A percentile compares a stretch with the other conserved stretches of the same genome.
Conservation (phyloP, 2,888 invertebrate species). For the Itoplectis maculator region DNA sequence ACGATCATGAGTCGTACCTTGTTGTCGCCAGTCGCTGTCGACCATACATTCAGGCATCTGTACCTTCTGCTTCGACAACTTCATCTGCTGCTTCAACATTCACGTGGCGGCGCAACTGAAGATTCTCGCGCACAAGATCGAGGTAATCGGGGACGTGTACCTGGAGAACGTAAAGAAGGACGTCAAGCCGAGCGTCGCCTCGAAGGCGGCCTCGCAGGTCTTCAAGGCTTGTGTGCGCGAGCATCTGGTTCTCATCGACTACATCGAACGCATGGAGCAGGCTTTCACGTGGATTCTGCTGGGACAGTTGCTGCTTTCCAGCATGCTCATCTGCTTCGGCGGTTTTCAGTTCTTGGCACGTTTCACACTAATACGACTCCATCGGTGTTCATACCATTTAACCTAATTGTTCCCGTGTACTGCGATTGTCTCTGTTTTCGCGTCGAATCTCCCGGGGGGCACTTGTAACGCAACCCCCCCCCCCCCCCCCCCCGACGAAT, state of each 20-base stretch:
- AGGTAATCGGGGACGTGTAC: slow-evolving; percentile 51
- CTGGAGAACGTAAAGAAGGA: slow-evolving; percentile 13
- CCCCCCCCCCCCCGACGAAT: no score
- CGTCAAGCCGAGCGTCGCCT: not conserved
- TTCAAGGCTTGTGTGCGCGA: slow-evolving; percentile 68
- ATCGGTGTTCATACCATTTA: not conserved
- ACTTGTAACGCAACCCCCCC: not conserved
- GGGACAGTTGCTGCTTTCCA: slow-evolving; percentile 72
- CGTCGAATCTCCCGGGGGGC: not conserved
- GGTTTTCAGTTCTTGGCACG: slow-evolving; percentile 72
- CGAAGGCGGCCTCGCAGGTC: slow-evolving; percentile 37
- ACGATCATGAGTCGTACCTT: slow-evolving; percentile 23
- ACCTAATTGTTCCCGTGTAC: no score
- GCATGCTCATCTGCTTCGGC: slow-evolving; percentile 71
- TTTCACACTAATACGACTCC: not conserved
- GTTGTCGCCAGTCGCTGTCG: slow-evolving; percentile 67
- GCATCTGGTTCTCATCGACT: slow-evolving; percentile 67
- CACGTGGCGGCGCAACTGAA: slow-evolving; percentile 72
- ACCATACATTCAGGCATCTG: slow-evolving; percentile 72
- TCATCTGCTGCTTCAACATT: slow-evolving; percentile 71
- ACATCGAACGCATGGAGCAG: slow-evolving; percentile 66
- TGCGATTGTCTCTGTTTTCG: no score
- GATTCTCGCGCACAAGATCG: slow-evolving; percentile 69
- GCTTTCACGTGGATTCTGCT: slow-evolving; percentile 70
- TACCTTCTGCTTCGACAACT: slow-evolving; percentile 74